Evolutionary conservation across 2,797 vertebrate species (phyloP).

Genomic region (Gambusia yucatana): DNA sequence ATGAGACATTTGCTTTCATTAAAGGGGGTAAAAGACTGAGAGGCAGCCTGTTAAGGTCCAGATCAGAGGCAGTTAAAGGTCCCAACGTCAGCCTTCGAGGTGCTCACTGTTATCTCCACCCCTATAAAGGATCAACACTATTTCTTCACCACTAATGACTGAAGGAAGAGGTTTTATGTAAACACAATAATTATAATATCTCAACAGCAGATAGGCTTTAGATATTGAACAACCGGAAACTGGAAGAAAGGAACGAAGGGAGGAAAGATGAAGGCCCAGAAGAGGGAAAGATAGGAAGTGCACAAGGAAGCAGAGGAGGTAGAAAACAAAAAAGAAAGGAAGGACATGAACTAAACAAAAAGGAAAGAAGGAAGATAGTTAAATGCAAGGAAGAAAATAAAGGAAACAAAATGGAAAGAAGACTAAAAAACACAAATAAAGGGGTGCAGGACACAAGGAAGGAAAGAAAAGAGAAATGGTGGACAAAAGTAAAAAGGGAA

Average conservation of each 20-base stretch:
- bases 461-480: not conserved
- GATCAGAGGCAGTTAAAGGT: conserved; percentile 34
- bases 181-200: not conserved
- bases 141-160: conserved; percentile 37
- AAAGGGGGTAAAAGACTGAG: conserved; percentile 27
- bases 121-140: conserved; percentile 51
- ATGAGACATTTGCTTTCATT: conserved; percentile 24
- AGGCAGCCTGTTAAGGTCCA: conserved; percentile 20
- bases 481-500: not conserved
- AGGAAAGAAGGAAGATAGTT: not conserved
- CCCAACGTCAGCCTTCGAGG: conserved; percentile 27
- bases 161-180: not conserved
- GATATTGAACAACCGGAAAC: not conserved
- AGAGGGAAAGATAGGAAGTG: not conserved
- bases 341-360: not conserved
- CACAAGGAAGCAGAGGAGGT: not conserved
- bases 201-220: not conserved
- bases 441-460: not conserved
- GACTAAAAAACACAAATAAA: not conserved
- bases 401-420: not conserved
- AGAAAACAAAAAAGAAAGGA: not conserved
- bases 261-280: not conserved
- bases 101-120: conserved; percentile 16
- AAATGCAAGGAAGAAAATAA: not conserved
- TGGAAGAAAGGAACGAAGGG: not conserved